A percentile compares a stretch with the other conserved stretches of the same genome.
These are phyloP conservation scores for Littorina saxatilis DNA, from an alignment of 1,140 invertebrate genomes.

Conservation along the genomic window DNA sequence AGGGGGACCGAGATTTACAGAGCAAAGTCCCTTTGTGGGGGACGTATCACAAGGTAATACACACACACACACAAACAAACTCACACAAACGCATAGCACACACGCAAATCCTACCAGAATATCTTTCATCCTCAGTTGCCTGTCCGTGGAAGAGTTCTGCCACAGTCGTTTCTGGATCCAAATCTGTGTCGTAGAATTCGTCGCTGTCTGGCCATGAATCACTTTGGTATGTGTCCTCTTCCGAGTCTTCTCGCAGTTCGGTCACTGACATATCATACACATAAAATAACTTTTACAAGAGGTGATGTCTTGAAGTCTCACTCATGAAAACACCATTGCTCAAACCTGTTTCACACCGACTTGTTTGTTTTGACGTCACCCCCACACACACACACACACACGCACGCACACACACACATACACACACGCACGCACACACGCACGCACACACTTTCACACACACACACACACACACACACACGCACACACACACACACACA, in stretches of 20 bases:
- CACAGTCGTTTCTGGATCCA: background rate
- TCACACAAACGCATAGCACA: too few relatives aligned
- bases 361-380: too few relatives aligned
- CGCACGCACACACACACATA: constrained; percentile 2
- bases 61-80: too few relatives aligned
- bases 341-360: too few relatives aligned
- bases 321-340: too few relatives aligned
- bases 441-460: background rate
- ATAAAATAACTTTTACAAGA: too few relatives aligned
- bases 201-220: background rate
- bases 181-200: background rate
- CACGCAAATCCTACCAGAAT: background rate
- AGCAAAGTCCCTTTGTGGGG: too few relatives aligned
- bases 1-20: too few relatives aligned
- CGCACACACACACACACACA: too few relatives aligned
- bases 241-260: background rate
- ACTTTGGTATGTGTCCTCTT: background rate
- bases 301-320: too few relatives aligned
- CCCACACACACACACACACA: background rate
- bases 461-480: background rate
- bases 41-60: too few relatives aligned
- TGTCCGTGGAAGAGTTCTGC: background rate
- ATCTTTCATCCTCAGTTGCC: background rate
- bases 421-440: constrained; percentile 13
- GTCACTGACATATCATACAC: background rate